Evolutionary conservation across 1,140 invertebrate species (phyloP), one percentile per base, ranked within the genome.

Genomic region (Heterodera carotae): DNA sequence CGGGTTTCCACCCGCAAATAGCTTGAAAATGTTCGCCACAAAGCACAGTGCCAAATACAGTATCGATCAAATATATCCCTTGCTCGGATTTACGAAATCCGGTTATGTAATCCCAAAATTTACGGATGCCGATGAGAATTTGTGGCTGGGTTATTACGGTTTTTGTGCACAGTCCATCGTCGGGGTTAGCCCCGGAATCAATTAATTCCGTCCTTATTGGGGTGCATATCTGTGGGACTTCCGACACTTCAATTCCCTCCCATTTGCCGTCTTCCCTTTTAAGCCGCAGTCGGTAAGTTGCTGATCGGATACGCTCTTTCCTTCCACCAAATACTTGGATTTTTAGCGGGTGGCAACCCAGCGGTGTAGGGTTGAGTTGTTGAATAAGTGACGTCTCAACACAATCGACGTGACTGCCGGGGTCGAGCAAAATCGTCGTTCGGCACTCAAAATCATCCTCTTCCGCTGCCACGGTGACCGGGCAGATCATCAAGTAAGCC

Each of bases 81-180:
- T 3, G 2, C 22, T 27, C 8, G 8, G 48, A 22, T 68, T 4
- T n/a, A 2, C 69, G 39, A n/a, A 79, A 43, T 3, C 48, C 22
- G 27, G 33, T 25, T 0, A 77, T 10, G 76, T 48, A 80, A 2
- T 78, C 10, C 77, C 77, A 78, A 27, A 78, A 78, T 18, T 78
- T 64, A 12, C 29, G 25, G 7, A 59, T 77, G 1, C 76, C 76
- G 31, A 78, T 78, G 0, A 78, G 29, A 22, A 78, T 66, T 27
- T 79, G 75, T 0, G 76, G 76, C 27, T 80, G 43, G 2, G 56
- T 31, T 12, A 27, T 43, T 22, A 6, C 8, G 2, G 59, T 76
- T 5, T 53, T 33, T 1, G 31, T 75, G 8, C 33, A 18, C n/a
- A 43, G 7, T 1, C 31, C 67, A 6, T n/a, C n/a, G 1, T 27